Evolutionary conservation across 1,140 invertebrate species (phyloP).

Genomic region (Drosophila santomea): DNA sequence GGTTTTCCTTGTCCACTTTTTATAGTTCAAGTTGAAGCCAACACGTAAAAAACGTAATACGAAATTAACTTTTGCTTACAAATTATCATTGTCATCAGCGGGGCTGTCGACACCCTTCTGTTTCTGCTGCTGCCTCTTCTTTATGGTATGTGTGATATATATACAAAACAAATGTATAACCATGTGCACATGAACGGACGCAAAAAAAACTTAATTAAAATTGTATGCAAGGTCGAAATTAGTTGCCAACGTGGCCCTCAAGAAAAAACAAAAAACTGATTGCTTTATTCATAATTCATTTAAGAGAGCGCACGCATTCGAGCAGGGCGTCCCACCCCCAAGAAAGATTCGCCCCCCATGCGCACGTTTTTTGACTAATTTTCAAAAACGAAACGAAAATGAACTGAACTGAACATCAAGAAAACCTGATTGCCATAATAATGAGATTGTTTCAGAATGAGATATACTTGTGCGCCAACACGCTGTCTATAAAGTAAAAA

Average conservation of each 20-base stretch:
- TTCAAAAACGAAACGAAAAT: constrained; percentile 27
- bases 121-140: constrained; percentile 15
- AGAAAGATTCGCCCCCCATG: constrained; percentile 7
- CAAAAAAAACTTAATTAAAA: constrained; percentile 72
- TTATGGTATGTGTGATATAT: constrained; percentile 16
- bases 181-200: constrained; percentile 24
- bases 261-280: constrained; percentile 46
- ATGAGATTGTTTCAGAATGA: constrained; percentile 66
- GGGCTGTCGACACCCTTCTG: constrained; percentile 29
- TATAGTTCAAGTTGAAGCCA: constrained; percentile 34
- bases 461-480: constrained; percentile 25
- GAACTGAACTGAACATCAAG: constrained; percentile 10
- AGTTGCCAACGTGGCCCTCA: constrained; percentile 77
- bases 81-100: constrained; percentile 40
- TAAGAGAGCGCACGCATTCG: constrained; percentile 55
- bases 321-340: background rate
- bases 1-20: constrained; percentile 27
- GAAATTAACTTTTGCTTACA: constrained; percentile 27
- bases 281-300: constrained; percentile 79
- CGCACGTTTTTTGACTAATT: constrained; percentile 61
- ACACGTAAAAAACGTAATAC: constrained; percentile 17
- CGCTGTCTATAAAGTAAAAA: constrained; percentile 25
- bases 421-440: constrained; percentile 69
- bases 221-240: constrained; percentile 80
- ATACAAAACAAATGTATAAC: constrained; percentile 27